Evolutionary conservation across 1,140 invertebrate species (phyloP), one percentile per base, ranked within the genome.

Genomic region (Hylyphantes graminicola): DNA sequence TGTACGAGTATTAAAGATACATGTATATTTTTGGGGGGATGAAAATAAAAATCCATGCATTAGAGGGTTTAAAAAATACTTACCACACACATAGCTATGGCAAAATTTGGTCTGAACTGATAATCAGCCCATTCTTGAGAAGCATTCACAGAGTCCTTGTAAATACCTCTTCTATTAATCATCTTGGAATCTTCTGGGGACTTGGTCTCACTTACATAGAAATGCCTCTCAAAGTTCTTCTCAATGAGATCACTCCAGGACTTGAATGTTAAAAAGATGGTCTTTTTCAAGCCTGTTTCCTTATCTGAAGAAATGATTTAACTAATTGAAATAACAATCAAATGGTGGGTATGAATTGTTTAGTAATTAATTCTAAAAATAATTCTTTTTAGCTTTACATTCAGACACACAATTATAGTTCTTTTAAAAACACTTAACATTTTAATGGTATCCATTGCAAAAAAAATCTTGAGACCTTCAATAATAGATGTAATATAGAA

Each of bases 91-190:
- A 99, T 95, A 3, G 97, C 94, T 78, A 99, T 93, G 35, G 94
- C 92, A 89, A 96, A 98, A 91, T 99, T 99, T 79, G 96, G 96
- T 85, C 98, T 92, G 70, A 99, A 90, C 90, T 99, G 98, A 90
- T 94, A 98, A 91, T 99, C 97, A 51, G 95, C 93, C 95, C 96
- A 99, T 83, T 92, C 91, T 85, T 94, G 93, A 7, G 93, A 92
- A 35, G 96, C 95, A 77, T 94, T 94, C 87, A 94, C 90, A 15
- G 93, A 93, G 90, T 99, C 98, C 91, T 99, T 99, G 90, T 98
- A 96, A 88, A 99, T 98, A 76, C 93, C 94, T 88, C 94, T 92
- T 79, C 94, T 93, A 91, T 99, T 95, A 50, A 99, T 94, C 78
- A 97, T 91, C 88, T 96, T 93, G 0, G 94, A 93, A 67, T 92